phyloP scores from a whole-genome alignment of 1,140 invertebrate genomes.

The Drosophila cardini region DNA sequence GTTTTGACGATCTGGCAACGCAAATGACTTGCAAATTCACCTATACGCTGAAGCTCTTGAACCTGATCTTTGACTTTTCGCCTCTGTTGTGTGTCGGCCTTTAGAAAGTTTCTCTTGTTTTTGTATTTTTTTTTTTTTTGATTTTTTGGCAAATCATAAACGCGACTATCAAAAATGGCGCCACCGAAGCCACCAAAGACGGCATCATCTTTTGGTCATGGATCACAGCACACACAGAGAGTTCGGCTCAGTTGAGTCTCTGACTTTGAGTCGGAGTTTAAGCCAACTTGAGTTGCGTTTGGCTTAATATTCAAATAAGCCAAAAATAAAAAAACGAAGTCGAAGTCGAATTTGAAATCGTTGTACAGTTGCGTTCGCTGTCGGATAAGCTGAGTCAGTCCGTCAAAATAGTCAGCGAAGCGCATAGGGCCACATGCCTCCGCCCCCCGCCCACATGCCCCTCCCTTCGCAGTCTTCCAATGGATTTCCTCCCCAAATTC shows the following conservation, averaged over 20 bases:
- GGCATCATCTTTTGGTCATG: constrained; percentile 59
- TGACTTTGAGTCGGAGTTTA: constrained; percentile 6
- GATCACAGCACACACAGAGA: constrained; percentile 63
- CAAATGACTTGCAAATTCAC: constrained; percentile 39
- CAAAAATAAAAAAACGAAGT: constrained; percentile 9
- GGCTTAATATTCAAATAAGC: constrained; percentile 48
- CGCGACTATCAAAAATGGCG: constrained; percentile 73
- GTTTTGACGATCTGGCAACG: constrained; percentile 36
- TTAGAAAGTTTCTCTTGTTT: constrained; percentile 60
- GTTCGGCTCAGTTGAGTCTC: constrained; percentile 18
- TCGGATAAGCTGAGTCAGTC: constrained; percentile 56
- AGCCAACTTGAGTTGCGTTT: constrained; percentile 8
- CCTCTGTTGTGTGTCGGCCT: constrained; percentile 18
- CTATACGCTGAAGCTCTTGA: constrained; percentile 17
- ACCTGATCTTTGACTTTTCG: constrained; percentile 54
- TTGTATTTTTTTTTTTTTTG: neutral
- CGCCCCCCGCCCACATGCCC: neutral
- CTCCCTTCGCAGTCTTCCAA: neutral
- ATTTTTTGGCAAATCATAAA: constrained; percentile 76
- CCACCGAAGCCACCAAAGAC: constrained; percentile 12
- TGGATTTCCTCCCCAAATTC: neutral
- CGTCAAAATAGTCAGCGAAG: constrained; percentile 61
- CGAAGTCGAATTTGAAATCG: constrained; percentile 13
- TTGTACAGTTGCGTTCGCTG: constrained; percentile 62
- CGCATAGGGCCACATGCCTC: constrained; percentile 50